Base-by-base conservation (phyloP, 2,797 vertebrate genomes). In the Threskiornis aethiopicus region DNA sequence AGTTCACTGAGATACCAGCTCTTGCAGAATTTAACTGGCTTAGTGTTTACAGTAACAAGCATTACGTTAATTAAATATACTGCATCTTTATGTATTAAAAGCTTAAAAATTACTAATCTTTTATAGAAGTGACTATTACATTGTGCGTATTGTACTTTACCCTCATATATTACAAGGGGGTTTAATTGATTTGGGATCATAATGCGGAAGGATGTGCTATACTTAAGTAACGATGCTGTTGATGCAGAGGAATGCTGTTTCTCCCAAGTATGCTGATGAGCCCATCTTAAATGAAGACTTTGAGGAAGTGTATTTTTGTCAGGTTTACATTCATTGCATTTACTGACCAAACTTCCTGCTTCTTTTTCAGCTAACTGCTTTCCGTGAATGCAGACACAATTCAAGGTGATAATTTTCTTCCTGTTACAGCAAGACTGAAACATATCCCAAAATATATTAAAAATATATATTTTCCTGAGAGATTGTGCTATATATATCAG, bases 331-430 rank as follows among this genome's bases (percentile, higher is more conserved):
- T 44, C 4, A 13, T 54, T 92, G 21, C 83, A 24, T 78, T 88
- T 92, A 66, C 92, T 98, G 85, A 98, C 89, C 62, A 84, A 97
- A 82, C 75, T 95, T 83, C 97, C 89, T 96, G 33, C 66, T 97
- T 97, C 93, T 91, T 97, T 98, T 98, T 71, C 97, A 99, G 99
- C 99, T 99, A 99, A 99, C 99, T 98, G 98, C 97, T 98, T 98
- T 98, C 98, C 85, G 1, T 98, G 98, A 98, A 97, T 93, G 98
- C 97, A 98, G 98, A 97, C 97, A 94, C 95, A 98, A 97, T 95
- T 97, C 97, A 69, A 97, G 98, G 97, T 98, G 98, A 98, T 97
- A 87, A 95, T 97, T 98, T 98, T 98, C 98, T 98, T 98, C 98
- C 97, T 92, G 62, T 98, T 96, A 96, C 97, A 98, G 97, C 96